Evolutionary conservation across 2,113 vertebrate species (phyloP).

Genomic region (Prionailurus bengalensis): DNA sequence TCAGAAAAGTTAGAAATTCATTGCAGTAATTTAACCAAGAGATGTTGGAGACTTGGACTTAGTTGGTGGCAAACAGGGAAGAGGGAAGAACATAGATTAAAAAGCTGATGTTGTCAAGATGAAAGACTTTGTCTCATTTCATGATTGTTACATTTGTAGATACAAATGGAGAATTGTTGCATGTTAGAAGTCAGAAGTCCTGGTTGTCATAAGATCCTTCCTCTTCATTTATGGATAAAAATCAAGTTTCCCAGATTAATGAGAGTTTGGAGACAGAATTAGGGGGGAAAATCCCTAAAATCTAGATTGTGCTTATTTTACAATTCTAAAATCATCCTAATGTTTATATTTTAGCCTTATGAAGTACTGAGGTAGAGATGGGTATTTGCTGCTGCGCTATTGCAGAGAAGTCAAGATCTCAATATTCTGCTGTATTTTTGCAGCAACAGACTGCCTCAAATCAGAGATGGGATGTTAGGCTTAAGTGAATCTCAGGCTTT

Average conservation of each 20-base stretch:
- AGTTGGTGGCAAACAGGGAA: neutral
- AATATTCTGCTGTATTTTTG: slow-evolving; percentile 52
- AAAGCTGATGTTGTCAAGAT: neutral
- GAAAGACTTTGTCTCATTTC: neutral
- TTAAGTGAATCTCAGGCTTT: neutral
- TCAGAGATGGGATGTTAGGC: slow-evolving; percentile 2
- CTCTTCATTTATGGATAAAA: neutral
- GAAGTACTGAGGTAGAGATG: neutral
- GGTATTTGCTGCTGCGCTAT: neutral
- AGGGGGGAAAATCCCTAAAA: neutral
- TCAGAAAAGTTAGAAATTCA: neutral
- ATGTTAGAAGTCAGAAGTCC: neutral
- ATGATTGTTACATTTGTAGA: neutral
- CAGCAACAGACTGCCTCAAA: slow-evolving; percentile 40
- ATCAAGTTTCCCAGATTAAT: neutral
- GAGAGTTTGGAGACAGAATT: neutral
- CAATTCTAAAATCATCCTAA: neutral
- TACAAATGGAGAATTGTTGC: neutral
- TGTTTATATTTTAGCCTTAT: slow-evolving; percentile 8
- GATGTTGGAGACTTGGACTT: neutral
- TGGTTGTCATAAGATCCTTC: neutral
- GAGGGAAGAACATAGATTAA: neutral
- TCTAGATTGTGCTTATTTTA: neutral
- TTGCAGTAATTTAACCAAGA: neutral
- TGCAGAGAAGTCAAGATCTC: neutral